phyloP scores from a whole-genome alignment of 2,113 vertebrate genomes.

The Eubucco bourcierii region DNA sequence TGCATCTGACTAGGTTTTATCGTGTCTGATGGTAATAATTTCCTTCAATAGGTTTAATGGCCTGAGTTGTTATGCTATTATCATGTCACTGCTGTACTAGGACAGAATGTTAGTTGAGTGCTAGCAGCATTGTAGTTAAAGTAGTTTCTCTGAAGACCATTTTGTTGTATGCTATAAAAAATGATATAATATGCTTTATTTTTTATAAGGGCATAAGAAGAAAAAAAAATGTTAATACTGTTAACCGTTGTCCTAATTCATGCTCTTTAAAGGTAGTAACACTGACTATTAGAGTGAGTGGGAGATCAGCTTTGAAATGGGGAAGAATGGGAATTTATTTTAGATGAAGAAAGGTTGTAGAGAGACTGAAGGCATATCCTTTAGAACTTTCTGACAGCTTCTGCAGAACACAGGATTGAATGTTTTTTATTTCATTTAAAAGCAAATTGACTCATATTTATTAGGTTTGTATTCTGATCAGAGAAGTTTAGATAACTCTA shows the following conservation, averaged over 20 bases:
- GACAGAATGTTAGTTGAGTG: not conserved
- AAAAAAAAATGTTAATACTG: not conserved
- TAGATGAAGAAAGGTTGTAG: not conserved
- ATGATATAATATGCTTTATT: not conserved
- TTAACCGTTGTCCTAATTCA: not conserved
- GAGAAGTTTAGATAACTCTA: not conserved
- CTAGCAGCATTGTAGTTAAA: not conserved
- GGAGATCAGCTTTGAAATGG: not conserved
- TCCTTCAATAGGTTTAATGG: slow-evolving; percentile 51
- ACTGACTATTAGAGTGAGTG: not conserved
- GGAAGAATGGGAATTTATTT: not conserved
- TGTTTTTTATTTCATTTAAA: not conserved
- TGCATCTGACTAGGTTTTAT: slow-evolving; percentile 20
- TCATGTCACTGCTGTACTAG: slow-evolving; percentile 26
- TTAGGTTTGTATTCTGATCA: not conserved
- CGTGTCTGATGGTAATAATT: slow-evolving; percentile 34
- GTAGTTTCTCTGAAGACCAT: not conserved
- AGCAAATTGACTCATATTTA: not conserved
- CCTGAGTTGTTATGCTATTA: slow-evolving; percentile 50
- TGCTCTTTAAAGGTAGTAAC: not conserved
- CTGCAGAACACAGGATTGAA: not conserved
- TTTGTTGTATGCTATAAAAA: not conserved
- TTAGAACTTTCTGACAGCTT: not conserved
- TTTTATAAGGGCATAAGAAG: not conserved
- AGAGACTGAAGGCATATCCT: not conserved